These are phyloP conservation scores for Volucella bombylans DNA, from an alignment of 2,888 invertebrate species.

Conservation along the genomic window DNA sequence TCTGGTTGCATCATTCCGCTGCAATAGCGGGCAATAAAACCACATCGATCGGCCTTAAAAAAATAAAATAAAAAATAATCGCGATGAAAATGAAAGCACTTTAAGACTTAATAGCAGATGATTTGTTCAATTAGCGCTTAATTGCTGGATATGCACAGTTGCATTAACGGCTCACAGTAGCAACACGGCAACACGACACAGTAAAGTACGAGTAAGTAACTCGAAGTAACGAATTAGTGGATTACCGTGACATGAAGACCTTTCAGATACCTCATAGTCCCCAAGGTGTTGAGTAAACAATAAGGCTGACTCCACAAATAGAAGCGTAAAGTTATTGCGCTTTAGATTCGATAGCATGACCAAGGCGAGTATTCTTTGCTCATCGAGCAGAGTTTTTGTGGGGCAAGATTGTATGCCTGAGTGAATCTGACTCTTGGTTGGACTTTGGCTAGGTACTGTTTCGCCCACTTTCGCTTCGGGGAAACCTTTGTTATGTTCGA, in stretches of 20 bases:
- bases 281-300: slow-evolving; percentile 27
- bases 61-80: neutral
- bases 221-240: neutral
- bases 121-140: slow-evolving; percentile 67
- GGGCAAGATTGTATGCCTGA: neutral
- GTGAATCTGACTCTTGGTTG: slow-evolving; percentile 13
- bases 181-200: neutral
- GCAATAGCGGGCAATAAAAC: neutral
- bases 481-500: slow-evolving; percentile 1
- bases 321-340: slow-evolving; percentile 33
- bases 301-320: slow-evolving; percentile 5
- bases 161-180: slow-evolving; percentile 15
- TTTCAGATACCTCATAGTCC: slow-evolving; percentile 14
- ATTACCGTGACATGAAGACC: slow-evolving; percentile 3
- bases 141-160: slow-evolving; percentile 62
- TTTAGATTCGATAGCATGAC: slow-evolving; percentile 40
- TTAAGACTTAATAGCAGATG: slow-evolving; percentile 43
- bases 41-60: slow-evolving; percentile 16
- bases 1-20: slow-evolving; percentile 32
- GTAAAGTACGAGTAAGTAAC: too few relatives aligned
- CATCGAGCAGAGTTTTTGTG: neutral
- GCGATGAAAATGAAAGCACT: slow-evolving; percentile 62
- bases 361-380: slow-evolving; percentile 11
- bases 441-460: neutral
- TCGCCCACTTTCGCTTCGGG: slow-evolving; percentile 27